Percentiles rank a stretch among this genome's conserved stretches.
phyloP scores from a whole-genome alignment of 2,113 vertebrate genomes.

The Rattus rattus region DNA sequence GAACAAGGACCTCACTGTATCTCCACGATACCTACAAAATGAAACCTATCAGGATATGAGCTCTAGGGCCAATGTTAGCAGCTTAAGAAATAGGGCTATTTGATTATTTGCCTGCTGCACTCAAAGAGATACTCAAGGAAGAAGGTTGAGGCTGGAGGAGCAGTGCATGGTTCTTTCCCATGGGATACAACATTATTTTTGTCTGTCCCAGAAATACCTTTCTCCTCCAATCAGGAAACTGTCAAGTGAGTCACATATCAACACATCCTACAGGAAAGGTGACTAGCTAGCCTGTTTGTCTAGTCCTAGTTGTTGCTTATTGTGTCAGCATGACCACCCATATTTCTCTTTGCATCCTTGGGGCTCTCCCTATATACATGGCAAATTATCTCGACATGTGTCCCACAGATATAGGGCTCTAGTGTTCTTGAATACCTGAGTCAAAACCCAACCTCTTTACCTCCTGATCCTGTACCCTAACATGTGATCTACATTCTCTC shows the following conservation, averaged over 20 bases:
- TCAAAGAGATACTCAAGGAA: not conserved
- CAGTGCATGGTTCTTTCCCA: not conserved
- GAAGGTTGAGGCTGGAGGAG: not conserved
- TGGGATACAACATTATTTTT: not conserved
- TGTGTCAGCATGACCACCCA: not conserved
- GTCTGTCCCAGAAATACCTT: not conserved
- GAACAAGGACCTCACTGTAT: not conserved
- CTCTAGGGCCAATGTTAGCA: not conserved
- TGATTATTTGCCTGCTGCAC: not conserved
- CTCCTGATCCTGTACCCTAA: not conserved
- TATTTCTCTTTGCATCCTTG: conserved; percentile 12
- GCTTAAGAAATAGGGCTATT: not conserved
- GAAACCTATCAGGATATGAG: not conserved
- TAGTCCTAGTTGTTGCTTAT: not conserved
- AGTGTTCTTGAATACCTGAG: not conserved
- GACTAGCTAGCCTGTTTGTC: not conserved
- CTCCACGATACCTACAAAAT: not conserved
- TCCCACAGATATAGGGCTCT: not conserved
- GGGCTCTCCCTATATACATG: not conserved
- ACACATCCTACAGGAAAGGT: not conserved
- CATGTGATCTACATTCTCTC: not conserved
- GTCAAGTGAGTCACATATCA: not conserved
- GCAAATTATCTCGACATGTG: not conserved
- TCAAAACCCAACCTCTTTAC: not conserved
- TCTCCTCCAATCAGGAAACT: not conserved